Evolutionary conservation across 2,888 invertebrate species (phyloP), one percentile per base, ranked within the genome.

Genomic region (Ophraella communa): DNA sequence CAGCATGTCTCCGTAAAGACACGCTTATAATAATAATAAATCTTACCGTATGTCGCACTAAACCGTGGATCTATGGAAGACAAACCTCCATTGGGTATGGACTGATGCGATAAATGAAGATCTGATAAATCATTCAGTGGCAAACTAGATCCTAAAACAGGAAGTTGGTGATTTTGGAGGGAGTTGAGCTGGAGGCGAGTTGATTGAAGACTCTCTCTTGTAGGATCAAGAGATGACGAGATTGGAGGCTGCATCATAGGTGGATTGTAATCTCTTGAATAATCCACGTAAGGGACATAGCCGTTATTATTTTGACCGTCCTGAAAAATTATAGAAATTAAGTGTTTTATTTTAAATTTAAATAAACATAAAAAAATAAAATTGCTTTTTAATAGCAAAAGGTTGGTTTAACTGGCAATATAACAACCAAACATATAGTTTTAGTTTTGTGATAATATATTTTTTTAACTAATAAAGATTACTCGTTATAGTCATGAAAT

Each of bases 231-330:
- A 1, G 87, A 86, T 1, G 87, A 86, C 65, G 85, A 84, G 18
- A 88, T 86, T 51, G 87, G 83, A 10, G 87, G 80, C 69, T 85
- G 84, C 74, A 85, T 84, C 55, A 90, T 88, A 4, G 94, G 94
- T 2, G 95, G 95, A 76, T 92, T 94, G 82, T 95, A 95, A 80
- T 95, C 95, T 30, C 94, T 88, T 5, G 91, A 88, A 79, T 94
- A 95, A 81, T 95, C 95, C 51, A 93, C 93, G 80, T 94, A 95
- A 0, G 94, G 93, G 67, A 93, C 91, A 81, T 94, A 94, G 23
- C 93, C 93, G 77, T 93, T 93, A 80, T 90, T 91, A 81, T 91
- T 92, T 75, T 92, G 91, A 61, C 92, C 92, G 66, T 91, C 90
- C 91, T 92, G 81, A 23, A 77, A 78, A 53, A 39, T 1, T 39